phyloP scores from a whole-genome alignment of 92 coral and sea anemone species.

The Blastomussa wellsi region DNA sequence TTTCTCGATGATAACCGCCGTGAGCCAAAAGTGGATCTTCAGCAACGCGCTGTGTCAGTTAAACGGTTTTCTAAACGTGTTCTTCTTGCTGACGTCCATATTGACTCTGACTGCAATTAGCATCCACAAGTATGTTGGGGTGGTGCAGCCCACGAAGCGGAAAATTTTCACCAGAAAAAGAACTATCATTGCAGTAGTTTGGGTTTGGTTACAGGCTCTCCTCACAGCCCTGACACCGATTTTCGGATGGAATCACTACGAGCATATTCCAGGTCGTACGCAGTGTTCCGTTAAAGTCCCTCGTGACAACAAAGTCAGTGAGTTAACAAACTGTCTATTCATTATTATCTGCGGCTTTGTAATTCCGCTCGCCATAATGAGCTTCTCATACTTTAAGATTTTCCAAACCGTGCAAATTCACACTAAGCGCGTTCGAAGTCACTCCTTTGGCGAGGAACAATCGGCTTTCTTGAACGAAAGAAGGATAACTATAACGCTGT shows the following conservation, averaged over 20 bases:
- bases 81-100: constrained; percentile 58
- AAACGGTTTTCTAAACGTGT: constrained; percentile 64
- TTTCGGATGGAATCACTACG: constrained; percentile 66
- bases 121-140: constrained; percentile 59
- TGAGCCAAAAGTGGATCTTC: constrained; percentile 51
- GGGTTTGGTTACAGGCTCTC: constrained; percentile 62
- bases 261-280: constrained; percentile 59
- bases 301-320: constrained; percentile 23
- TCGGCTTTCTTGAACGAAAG: constrained; percentile 56
- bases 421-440: constrained; percentile 56
- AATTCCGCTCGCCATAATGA: constrained; percentile 63
- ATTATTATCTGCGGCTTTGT: constrained; percentile 67
- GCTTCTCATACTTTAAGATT: constrained; percentile 57
- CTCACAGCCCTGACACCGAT: constrained; percentile 60
- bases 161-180: constrained; percentile 50
- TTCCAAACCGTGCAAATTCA: constrained; percentile 58
- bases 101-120: constrained; percentile 70
- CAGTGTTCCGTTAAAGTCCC: constrained; percentile 68
- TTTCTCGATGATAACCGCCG: constrained; percentile 56
- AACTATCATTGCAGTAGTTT: constrained; percentile 40
- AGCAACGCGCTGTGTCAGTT: constrained; percentile 47
- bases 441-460: constrained; percentile 37
- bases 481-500: constrained; percentile 53
- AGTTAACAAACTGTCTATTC: constrained; percentile 58
- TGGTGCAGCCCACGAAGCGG: constrained; percentile 40